Conservation (phyloP, 2,797 vertebrate genomes). For the Leptoclinus maculatus region DNA sequence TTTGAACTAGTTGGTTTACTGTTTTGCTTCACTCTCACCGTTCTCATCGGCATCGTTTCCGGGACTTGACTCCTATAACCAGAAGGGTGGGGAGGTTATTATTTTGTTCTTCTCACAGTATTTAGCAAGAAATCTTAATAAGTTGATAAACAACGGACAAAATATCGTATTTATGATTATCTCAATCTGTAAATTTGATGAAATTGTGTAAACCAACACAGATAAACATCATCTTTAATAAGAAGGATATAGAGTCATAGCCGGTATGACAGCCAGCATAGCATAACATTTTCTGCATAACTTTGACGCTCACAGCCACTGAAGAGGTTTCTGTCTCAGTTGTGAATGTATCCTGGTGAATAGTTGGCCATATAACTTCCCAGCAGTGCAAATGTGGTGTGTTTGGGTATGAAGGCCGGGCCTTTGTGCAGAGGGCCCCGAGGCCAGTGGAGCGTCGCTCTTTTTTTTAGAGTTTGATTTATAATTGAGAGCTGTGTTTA, state of each 20-base stretch:
- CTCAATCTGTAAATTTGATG: background rate
- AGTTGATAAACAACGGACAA: background rate
- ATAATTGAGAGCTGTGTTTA: conserved; percentile 80
- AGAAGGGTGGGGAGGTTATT: background rate
- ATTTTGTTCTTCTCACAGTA: background rate
- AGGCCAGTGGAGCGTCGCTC: conserved; percentile 57
- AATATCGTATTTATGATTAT: background rate
- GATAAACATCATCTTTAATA: background rate
- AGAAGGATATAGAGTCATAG: background rate
- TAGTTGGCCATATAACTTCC: conserved; percentile 46
- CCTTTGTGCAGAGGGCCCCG: conserved; percentile 64
- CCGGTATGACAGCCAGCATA: conserved; percentile 1
- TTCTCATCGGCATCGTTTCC: background rate
- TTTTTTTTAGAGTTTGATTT: conserved; percentile 73
- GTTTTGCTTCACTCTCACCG: background rate
- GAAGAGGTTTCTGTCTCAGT: conserved; percentile 37
- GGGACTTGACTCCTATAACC: background rate
- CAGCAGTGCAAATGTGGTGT: conserved; percentile 33
- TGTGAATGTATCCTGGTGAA: conserved; percentile 39
- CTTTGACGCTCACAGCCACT: conserved; percentile 22
- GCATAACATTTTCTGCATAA: conserved; percentile 47
- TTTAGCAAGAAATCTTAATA: background rate
- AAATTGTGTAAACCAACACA: background rate
- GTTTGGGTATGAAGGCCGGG: conserved; percentile 57
- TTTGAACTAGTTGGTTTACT: background rate